Percentiles rank a stretch among this genome's conserved stretches.
phyloP scores from a whole-genome alignment of 1,140 invertebrate species.

The Alviniconcha marisindica region DNA sequence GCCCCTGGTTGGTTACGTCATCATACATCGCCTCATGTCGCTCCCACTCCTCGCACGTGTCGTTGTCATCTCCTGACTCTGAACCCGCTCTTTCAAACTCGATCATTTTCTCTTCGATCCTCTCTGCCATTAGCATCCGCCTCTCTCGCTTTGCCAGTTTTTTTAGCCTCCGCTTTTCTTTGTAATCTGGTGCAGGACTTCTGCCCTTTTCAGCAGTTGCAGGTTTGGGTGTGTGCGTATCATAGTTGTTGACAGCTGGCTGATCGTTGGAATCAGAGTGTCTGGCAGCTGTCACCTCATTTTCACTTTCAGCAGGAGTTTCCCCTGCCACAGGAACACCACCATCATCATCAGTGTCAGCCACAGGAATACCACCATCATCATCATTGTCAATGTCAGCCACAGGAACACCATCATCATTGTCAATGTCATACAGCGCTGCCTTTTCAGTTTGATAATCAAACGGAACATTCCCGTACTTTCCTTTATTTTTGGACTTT shows the following conservation, averaged over 20 bases:
- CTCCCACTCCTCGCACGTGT: constrained; percentile 74
- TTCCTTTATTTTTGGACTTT: constrained; percentile 70
- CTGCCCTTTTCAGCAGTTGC: not conserved
- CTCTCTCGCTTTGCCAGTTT: constrained; percentile 57
- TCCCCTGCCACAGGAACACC: not conserved
- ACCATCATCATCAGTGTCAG: not conserved
- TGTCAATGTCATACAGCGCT: no score
- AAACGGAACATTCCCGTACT: constrained; percentile 78
- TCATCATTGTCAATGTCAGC: not conserved
- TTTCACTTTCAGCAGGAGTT: no score
- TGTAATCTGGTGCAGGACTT: constrained; percentile 11
- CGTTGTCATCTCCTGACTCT: constrained; percentile 36
- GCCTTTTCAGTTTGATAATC: constrained; percentile 74
- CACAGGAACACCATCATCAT: not conserved
- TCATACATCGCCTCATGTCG: constrained; percentile 80
- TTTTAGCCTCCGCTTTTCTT: constrained; percentile 39
- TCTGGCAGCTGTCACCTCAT: no score
- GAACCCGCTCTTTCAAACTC: constrained; percentile 44
- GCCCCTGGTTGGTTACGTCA: constrained; percentile 79
- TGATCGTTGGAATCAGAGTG: no score
- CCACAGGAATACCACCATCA: not conserved
- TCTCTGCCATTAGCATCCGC: constrained; percentile 55
- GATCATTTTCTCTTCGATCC: constrained; percentile 71
- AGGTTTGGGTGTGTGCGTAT: not conserved
- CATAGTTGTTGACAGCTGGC: no score